phyloP scores from a whole-genome alignment of 2,797 vertebrate species.

The Somateria mollissima region DNA sequence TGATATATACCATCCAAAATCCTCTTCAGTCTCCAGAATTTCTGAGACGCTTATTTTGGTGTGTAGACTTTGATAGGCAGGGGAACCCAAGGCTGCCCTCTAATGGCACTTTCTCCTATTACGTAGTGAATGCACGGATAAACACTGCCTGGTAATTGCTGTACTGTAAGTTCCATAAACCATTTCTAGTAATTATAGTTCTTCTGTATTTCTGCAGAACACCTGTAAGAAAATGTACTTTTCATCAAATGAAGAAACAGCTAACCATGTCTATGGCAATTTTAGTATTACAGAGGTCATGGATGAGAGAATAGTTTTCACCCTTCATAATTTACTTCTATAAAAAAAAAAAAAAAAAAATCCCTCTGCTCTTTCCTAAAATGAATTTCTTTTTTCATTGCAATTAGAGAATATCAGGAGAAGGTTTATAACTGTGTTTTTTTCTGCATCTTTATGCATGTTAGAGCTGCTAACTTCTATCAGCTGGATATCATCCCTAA shows the following conservation, averaged over 20 bases:
- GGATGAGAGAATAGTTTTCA: neutral
- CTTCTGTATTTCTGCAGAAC: neutral
- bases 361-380: neutral
- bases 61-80: accelerated
- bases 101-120: neutral
- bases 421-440: neutral
- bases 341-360: neutral
- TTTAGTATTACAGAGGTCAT: neutral
- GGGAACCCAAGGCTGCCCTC: neutral
- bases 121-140: neutral
- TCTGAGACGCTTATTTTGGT: accelerated
- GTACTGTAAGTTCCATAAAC: neutral
- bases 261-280: neutral
- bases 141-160: neutral
- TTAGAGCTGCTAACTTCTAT: neutral
- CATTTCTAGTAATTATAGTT: neutral
- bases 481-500: neutral
- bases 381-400: neutral
- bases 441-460: neutral
- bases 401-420: neutral
- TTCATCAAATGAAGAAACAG: neutral
- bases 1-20: neutral
- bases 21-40: neutral
- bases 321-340: neutral
- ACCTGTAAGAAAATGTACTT: neutral